Base-by-base conservation (phyloP, 92 coral and sea anemone genomes). In the Paragorgia papillata region DNA sequence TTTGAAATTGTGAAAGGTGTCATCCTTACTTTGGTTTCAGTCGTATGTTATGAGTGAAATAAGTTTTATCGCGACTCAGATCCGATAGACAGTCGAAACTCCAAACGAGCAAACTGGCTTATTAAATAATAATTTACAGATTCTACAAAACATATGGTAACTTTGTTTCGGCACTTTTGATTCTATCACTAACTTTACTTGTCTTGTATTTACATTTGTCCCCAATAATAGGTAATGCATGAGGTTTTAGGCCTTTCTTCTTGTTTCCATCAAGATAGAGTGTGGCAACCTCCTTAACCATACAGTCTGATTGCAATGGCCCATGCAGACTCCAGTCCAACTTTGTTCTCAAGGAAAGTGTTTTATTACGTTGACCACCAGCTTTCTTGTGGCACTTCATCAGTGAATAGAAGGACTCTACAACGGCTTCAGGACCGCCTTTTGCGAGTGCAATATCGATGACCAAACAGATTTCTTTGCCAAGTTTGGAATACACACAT, bases 381-480 rank as follows among this genome's bases (percentile, higher is more conserved):
- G 54, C 56, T 66, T 66, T 40, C 17, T 39, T 40, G 34, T 66
- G 57, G 35, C 56, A 66, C 73, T 66, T 66, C 32, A 66, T 43
- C 35, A 66, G 20, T 5, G 73, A 66, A 34, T 66, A 66, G 56
- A 40, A 66, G 0, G 73, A 66, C 56, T 66, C 73, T 21, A 66
- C 73, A n/a, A 66, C 24, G 9, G 73, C 30, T 44, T 66, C 73
- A 18, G 73, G 73, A 1, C 73, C 73, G 2, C 73, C 73, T 66
- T 66, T 66, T 20, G 73, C 73, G 21, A 66, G 73, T 8, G 56
- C 73, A 37, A 66, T 66, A 27, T 66, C 73, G 35, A 66, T 66
- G 32, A 44, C 73, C 57, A 66, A 26, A 43, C 73, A 66, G 3
- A 66, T 40, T 43, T 66, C 73, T 40, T 66, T 66, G 32, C 57